Conservation (phyloP, 1,140 invertebrate genomes). For the Oncopeltus fasciatus region DNA sequence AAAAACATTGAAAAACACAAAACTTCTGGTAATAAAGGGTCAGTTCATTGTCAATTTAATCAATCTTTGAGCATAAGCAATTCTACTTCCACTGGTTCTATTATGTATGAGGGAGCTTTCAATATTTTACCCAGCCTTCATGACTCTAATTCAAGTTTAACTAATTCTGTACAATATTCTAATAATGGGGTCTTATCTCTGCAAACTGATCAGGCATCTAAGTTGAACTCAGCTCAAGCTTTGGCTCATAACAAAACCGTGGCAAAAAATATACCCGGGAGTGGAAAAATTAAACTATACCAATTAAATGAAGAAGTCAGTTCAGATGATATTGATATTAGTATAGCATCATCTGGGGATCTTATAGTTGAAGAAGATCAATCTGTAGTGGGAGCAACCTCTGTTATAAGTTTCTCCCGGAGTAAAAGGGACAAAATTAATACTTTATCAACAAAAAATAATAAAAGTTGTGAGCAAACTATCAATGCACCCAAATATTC, state of each 20-base stretch:
- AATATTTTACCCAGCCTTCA: neutral
- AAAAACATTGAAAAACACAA: neutral
- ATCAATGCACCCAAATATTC: no score
- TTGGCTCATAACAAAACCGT: neutral
- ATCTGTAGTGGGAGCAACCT: neutral
- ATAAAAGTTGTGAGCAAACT: no score
- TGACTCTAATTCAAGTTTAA: neutral
- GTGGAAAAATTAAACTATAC: neutral
- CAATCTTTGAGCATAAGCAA: neutral
- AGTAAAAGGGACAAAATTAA: neutral
- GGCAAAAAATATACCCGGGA: neutral
- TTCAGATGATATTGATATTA: constrained; percentile 5
- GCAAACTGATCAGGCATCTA: neutral
- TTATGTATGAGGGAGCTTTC: neutral
- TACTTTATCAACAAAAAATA: neutral
- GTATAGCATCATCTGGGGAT: neutral
- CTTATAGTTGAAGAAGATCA: neutral
- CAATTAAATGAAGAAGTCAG: constrained; percentile 3
- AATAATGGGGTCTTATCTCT: neutral
- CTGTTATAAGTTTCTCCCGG: neutral
- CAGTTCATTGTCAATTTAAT: neutral
- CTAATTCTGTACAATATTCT: neutral
- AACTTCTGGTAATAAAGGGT: neutral
- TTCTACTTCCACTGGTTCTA: neutral
- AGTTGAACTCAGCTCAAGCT: neutral